Base-by-base conservation (phyloP, 2,113 vertebrate genomes). In the Theristicus caerulescens region DNA sequence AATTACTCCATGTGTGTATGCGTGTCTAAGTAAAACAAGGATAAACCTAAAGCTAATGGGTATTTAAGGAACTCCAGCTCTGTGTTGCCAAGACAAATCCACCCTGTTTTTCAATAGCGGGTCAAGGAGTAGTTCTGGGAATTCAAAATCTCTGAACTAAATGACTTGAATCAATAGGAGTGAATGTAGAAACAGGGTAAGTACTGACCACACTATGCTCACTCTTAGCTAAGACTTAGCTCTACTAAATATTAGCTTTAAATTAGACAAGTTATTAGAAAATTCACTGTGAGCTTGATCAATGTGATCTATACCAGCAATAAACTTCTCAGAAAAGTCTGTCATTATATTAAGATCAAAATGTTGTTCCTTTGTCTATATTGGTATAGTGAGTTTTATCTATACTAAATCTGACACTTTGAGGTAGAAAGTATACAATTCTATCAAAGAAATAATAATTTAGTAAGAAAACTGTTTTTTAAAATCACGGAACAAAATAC, bases 1-100 rank as follows among this genome's bases (percentile, higher is more conserved):
- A 90, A 96, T 93, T 55, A 83, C 61, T 85, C 42, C 54, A 4
- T 25, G 47, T 58, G 64, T 20, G 3, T 59, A 72, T 27, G 44
- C 62, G 40, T 72, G 71, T 46, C 34, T 91, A 87, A 89, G 88
- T 73, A 91, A 97, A 95, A 94, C 4, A 36, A 89, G 93, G 46
- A 95, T 87, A 89, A 97, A 89, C 78, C 24, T 72, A 58, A 84
- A 93, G 70, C 73, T 92, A 97, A 94, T 89, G 58, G 52, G 62
- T 91, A 93, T 93, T 95, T 95, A 94, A 95, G 84, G 69, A 93
- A 93, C 74, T 94, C 73, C 73, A 87, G 0, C 27, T 80, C 71
- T 22, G 9, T 6, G 42, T 13, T 77, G 89, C 62, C 79, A 89
- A 93, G 84, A 90, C 36, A 95, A 94, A 96, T 91, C 89, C 73